Evolutionary conservation across 2,888 invertebrate genomes (phyloP).

Genomic region (Diploptera punctata): DNA sequence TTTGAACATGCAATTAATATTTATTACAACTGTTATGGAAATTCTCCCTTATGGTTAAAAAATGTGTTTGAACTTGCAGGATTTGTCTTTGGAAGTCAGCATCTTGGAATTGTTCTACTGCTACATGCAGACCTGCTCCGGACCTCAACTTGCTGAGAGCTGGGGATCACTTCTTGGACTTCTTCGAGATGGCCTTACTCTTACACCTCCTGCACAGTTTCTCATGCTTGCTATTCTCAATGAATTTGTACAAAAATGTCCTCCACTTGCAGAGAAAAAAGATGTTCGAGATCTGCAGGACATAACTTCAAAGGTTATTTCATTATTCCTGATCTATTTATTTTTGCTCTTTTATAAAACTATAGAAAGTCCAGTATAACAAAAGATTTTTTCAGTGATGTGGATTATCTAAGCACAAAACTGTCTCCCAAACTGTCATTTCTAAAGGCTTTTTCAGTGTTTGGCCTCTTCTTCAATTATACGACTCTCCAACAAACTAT

Average conservation of each 20-base stretch:
- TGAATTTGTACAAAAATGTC: conserved; percentile 82
- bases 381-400: no score
- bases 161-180: conserved; percentile 80
- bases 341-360: no score
- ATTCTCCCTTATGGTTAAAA: not conserved
- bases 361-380: no score
- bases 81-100: conserved; percentile 72
- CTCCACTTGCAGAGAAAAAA: conserved; percentile 77
- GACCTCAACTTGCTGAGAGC: conserved; percentile 74
- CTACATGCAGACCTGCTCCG: conserved; percentile 62
- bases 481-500: no score
- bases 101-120: conserved; percentile 83
- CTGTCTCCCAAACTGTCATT: no score
- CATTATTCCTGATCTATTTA: no score
- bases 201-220: conserved; percentile 80
- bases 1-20: no score
- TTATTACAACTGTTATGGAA: no score
- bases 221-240: conserved; percentile 78
- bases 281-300: conserved; percentile 83
- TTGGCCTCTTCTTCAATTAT: no score
- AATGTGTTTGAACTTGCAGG: conserved; percentile 48
- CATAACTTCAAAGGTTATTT: conserved; percentile 71
- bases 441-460: no score
- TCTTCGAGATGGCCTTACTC: conserved; percentile 73
- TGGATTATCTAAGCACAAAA: no score